A percentile compares a stretch with the other conserved stretches of the same genome.
Conservation (phyloP, 2,888 invertebrate genomes). For the Machimus rusticus region DNA sequence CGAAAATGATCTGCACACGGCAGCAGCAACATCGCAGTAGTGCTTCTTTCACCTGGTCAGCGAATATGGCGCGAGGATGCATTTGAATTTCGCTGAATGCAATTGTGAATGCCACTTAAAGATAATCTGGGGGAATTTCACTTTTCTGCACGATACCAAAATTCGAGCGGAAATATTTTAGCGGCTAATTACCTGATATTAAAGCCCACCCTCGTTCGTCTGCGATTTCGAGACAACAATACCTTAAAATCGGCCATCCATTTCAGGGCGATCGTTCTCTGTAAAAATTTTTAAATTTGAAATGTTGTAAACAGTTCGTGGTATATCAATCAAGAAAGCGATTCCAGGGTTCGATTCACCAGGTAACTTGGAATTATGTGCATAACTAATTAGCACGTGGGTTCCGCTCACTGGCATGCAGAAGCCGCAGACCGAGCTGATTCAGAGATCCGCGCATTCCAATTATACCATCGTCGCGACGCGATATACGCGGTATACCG, state of each 20-base stretch:
- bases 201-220: neutral
- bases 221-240: neutral
- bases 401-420: neutral
- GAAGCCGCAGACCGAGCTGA: neutral
- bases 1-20: neutral
- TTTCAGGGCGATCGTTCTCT: neutral
- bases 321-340: neutral
- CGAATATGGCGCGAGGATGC: neutral
- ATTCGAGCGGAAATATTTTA: neutral
- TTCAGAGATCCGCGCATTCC: neutral
- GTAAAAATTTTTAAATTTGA: neutral
- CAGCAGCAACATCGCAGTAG: neutral
- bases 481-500: neutral
- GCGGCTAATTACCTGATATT: neutral
- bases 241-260: conserved; percentile 6
- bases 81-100: neutral
- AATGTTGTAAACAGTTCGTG: neutral
- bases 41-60: neutral
- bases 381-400: conserved; percentile 45
- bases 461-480: neutral
- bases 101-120: neutral
- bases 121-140: neutral
- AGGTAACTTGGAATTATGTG: conserved; percentile 40
- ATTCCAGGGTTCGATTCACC: neutral
- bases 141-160: conserved; percentile 25